Conservation (phyloP, 2,888 invertebrate genomes). For the Nysson spinosus region DNA sequence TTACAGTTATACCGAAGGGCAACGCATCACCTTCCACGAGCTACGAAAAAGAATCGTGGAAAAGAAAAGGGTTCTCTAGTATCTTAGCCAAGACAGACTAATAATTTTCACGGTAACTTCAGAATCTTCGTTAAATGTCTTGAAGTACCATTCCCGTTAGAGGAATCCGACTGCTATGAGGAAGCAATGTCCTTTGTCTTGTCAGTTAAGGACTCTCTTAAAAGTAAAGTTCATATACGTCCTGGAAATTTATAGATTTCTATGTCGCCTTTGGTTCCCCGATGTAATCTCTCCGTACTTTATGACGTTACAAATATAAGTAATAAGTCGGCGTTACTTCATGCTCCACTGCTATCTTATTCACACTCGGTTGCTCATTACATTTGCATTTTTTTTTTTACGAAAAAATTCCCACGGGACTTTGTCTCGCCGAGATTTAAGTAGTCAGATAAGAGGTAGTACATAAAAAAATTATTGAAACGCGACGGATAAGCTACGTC, state of each 20-base stretch:
- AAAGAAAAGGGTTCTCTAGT: not conserved
- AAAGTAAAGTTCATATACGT: slow-evolving; percentile 20
- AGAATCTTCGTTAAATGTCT: slow-evolving; percentile 40
- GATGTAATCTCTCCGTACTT: slow-evolving; percentile 33
- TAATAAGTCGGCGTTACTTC: no score
- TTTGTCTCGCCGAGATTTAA: no score
- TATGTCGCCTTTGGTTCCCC: slow-evolving; percentile 19
- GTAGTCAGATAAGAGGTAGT: no score
- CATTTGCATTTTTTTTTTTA: no score
- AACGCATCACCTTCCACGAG: slow-evolving; percentile 7
- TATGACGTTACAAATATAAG: slow-evolving; percentile 17
- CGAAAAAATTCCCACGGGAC: no score
- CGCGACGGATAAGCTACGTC: no score
- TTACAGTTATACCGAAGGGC: slow-evolving; percentile 62
- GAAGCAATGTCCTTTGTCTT: slow-evolving; percentile 46
- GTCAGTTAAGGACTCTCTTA: slow-evolving; percentile 26
- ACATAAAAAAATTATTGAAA: no score
- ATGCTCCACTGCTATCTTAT: no score
- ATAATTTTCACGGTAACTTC: slow-evolving; percentile 28
- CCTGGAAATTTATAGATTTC: slow-evolving; percentile 37
- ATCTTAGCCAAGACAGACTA: slow-evolving; percentile 7
- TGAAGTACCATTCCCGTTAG: slow-evolving; percentile 39
- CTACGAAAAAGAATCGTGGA: slow-evolving; percentile 17
- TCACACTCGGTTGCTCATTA: no score
- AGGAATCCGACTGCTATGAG: slow-evolving; percentile 44